These are phyloP conservation scores for Dryas iulia DNA, from an alignment of 1,140 invertebrate genomes.

Conservation along the genomic window DNA sequence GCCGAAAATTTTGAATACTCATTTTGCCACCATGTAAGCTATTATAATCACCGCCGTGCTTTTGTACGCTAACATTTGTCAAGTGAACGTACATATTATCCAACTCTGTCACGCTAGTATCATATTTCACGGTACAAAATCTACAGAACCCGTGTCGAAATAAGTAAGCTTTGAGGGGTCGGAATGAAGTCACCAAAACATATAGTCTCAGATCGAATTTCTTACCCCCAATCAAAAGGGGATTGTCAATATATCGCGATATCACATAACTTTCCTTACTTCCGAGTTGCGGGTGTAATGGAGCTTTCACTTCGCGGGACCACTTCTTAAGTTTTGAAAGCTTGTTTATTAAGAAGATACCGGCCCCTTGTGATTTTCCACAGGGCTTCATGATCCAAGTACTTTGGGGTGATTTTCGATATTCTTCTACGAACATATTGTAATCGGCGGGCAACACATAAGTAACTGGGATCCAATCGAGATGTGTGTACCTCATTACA, in stretches of 20 bases:
- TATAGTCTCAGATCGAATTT: slow-evolving; percentile 93
- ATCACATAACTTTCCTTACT: slow-evolving; percentile 94
- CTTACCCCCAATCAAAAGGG: slow-evolving; percentile 81
- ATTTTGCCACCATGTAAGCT: slow-evolving; percentile 96
- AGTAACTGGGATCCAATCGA: no score
- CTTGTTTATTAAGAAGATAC: no score
- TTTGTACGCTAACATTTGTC: no score
- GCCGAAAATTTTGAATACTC: slow-evolving; percentile 90
- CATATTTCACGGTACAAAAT: no score
- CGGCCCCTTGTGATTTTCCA: no score
- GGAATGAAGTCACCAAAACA: slow-evolving; percentile 91
- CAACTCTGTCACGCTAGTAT: slow-evolving; percentile 87
- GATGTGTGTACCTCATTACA: slow-evolving; percentile 90
- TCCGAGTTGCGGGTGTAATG: slow-evolving; percentile 88
- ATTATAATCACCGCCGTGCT: no score
- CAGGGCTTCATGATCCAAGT: no score
- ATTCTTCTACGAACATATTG: slow-evolving; percentile 98
- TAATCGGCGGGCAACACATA: slow-evolving; percentile 96
- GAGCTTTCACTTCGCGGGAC: slow-evolving; percentile 88
- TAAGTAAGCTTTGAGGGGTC: slow-evolving; percentile 92
- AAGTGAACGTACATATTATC: slow-evolving; percentile 93
- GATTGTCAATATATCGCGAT: slow-evolving; percentile 87
- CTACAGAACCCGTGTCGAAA: slow-evolving; percentile 90
- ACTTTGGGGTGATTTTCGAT: no score
- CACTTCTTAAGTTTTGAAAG: slow-evolving; percentile 78